phyloP scores from a whole-genome alignment of 2,113 vertebrate species.

The Petrocephalus microphthalmus region DNA sequence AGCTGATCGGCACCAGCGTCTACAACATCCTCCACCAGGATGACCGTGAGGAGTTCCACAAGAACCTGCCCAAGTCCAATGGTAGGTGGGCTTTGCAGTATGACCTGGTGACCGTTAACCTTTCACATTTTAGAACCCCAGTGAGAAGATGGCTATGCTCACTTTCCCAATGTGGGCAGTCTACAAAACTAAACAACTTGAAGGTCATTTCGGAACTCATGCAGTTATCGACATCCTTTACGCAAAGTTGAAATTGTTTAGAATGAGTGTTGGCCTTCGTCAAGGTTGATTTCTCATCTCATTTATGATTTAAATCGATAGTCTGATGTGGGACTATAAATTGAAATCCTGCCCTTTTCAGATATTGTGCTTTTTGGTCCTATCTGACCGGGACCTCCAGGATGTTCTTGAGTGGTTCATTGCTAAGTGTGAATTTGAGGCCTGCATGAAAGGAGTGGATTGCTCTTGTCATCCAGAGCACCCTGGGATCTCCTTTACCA shows the following conservation, averaged over 20 bases:
- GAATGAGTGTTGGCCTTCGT: neutral
- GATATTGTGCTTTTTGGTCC: neutral
- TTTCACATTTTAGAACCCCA: neutral
- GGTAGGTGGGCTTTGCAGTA: constrained; percentile 55
- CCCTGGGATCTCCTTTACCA: neutral
- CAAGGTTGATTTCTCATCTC: neutral
- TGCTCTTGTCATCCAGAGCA: neutral
- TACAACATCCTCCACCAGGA: constrained; percentile 93
- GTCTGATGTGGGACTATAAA: neutral
- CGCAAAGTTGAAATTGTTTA: neutral
- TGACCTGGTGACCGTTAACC: neutral
- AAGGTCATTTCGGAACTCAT: neutral
- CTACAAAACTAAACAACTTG: neutral
- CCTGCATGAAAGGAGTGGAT: neutral
- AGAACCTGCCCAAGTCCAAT: constrained; percentile 86
- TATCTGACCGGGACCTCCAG: neutral
- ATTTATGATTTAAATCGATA: neutral
- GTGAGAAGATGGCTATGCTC: neutral
- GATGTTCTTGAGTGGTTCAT: neutral
- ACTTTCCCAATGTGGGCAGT: neutral
- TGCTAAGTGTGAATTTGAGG: neutral
- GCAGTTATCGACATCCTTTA: neutral
- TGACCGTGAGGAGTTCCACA: constrained; percentile 89
- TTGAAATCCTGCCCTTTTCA: neutral
- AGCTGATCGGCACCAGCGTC: constrained; percentile 91